Percentiles rank a stretch among this genome's conserved stretches.
phyloP scores from a whole-genome alignment of 2,888 invertebrate genomes.

The Chrysina gloriosa region DNA sequence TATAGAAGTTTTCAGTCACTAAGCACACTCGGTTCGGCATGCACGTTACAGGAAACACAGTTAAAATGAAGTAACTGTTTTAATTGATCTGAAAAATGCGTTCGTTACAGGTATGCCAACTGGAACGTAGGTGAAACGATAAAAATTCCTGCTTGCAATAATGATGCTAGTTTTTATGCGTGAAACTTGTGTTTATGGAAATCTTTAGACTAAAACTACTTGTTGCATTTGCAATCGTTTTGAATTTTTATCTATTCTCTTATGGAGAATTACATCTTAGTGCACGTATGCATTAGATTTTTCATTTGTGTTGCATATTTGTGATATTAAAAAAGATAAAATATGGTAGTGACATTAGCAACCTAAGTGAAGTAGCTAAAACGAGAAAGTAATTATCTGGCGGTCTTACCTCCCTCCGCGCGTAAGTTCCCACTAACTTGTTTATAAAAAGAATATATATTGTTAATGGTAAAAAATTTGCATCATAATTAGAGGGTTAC shows the following conservation, averaged over 20 bases:
- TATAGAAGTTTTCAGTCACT: background rate
- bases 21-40: background rate
- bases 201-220: conserved; percentile 32
- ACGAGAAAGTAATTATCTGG: too few species aligned
- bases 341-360: too few species aligned
- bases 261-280: conserved; percentile 4
- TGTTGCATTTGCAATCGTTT: conserved; percentile 32
- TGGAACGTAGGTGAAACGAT: conserved; percentile 23
- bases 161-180: conserved; percentile 24
- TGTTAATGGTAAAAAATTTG: too few species aligned
- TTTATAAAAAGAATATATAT: too few species aligned
- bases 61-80: conserved; percentile 35
- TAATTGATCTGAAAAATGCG: conserved; percentile 35
- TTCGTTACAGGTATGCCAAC: conserved; percentile 30
- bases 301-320: too few species aligned
- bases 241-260: background rate
- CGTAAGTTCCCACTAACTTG: too few species aligned
- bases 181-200: conserved; percentile 20
- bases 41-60: conserved; percentile 18
- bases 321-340: too few species aligned
- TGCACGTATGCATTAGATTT: background rate
- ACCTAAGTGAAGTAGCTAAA: too few species aligned
- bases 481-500: too few species aligned
- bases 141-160: conserved; percentile 34
- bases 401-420: too few species aligned